Evolutionary conservation across 2,888 invertebrate species (phyloP).

Genomic region (Limnephilus auricula): DNA sequence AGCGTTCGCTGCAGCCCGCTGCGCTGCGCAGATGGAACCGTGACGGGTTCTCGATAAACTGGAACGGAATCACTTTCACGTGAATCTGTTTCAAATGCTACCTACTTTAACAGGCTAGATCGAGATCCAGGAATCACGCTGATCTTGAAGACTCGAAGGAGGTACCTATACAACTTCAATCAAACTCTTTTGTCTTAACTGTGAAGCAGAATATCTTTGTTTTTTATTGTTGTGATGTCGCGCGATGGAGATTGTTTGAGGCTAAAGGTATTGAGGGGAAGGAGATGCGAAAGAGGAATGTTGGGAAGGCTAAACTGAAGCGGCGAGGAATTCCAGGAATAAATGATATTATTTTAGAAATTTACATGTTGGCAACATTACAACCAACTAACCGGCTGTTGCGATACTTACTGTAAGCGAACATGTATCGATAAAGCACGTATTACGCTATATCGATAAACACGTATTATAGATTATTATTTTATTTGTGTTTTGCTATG

Average conservation of each 20-base stretch:
- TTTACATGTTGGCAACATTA: background rate
- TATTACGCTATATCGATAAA: too few relatives aligned
- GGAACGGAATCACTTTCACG: conserved; percentile 55
- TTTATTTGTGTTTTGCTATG: background rate
- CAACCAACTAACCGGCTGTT: conserved; percentile 4
- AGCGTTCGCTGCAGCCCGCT: conserved; percentile 5
- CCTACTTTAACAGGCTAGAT: background rate
- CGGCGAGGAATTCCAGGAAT: too few relatives aligned
- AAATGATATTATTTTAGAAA: too few relatives aligned
- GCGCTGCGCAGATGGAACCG: conserved; percentile 39
- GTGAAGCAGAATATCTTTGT: too few relatives aligned
- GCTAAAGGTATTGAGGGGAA: too few relatives aligned
- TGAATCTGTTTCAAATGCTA: conserved; percentile 39
- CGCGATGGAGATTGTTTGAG: too few relatives aligned
- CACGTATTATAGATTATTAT: background rate
- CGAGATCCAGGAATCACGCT: background rate
- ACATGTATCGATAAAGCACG: background rate
- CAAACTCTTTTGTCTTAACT: too few relatives aligned
- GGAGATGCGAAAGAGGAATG: too few relatives aligned
- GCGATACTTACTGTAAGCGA: background rate
- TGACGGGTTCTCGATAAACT: conserved; percentile 50
- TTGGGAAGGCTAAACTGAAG: too few relatives aligned
- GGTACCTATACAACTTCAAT: too few relatives aligned
- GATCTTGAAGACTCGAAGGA: too few relatives aligned
- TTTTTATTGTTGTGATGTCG: too few relatives aligned